Evolutionary conservation across 2,888 invertebrate genomes (phyloP).

Genomic region (Drosophila prolongata): DNA sequence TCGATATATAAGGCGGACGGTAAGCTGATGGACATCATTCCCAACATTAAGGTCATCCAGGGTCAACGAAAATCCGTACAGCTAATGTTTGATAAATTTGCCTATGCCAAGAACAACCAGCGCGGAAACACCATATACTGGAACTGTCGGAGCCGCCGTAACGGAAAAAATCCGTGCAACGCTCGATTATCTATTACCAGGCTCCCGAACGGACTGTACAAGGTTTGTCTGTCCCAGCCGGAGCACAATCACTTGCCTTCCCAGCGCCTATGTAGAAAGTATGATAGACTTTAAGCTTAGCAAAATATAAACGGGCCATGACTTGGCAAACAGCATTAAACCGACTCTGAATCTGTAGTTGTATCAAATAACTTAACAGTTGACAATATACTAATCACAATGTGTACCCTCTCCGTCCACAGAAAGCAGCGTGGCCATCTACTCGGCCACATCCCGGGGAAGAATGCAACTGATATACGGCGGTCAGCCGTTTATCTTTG

Average conservation of each 20-base stretch:
- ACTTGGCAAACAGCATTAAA: constrained; percentile 32
- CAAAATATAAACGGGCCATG: constrained; percentile 34
- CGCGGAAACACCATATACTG: constrained; percentile 82
- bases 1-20: constrained; percentile 33
- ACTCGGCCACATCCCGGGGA: constrained; percentile 84
- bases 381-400: constrained; percentile 44
- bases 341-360: constrained; percentile 24
- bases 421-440: constrained; percentile 83
- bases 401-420: constrained; percentile 26
- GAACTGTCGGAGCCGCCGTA: constrained; percentile 82
- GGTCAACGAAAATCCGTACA: constrained; percentile 83
- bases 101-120: constrained; percentile 82
- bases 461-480: constrained; percentile 84
- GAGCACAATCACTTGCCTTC: constrained; percentile 83
- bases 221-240: constrained; percentile 80
- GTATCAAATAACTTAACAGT: neutral
- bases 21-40: neutral
- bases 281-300: constrained; percentile 15
- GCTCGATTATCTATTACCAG: constrained; percentile 80
- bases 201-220: constrained; percentile 77
- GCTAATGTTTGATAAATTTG: constrained; percentile 80
- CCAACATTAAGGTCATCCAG: constrained; percentile 73
- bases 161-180: constrained; percentile 75
- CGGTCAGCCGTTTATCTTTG: constrained; percentile 84
- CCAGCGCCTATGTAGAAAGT: constrained; percentile 54